Conservation (phyloP, 2,888 invertebrate genomes). For the Panopea generosa region DNA sequence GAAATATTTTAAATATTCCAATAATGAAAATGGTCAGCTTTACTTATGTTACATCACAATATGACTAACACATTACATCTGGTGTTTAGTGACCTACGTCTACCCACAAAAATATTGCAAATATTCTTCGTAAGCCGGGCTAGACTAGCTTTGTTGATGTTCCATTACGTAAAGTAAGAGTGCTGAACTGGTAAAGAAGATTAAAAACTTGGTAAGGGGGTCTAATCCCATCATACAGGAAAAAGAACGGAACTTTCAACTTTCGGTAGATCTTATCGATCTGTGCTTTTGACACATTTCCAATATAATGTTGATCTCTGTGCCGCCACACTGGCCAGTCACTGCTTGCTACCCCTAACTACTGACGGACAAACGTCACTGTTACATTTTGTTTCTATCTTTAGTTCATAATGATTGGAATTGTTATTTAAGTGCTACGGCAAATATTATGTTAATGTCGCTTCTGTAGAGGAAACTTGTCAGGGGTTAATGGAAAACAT, state of each 20-base stretch:
- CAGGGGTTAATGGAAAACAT: too few relatives aligned
- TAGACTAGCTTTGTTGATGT: background rate
- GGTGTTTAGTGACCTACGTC: background rate
- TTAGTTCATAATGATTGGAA: too few relatives aligned
- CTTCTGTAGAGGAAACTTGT: too few relatives aligned
- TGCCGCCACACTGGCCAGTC: constrained; percentile 2
- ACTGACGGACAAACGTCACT: too few relatives aligned
- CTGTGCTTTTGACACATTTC: constrained; percentile 24
- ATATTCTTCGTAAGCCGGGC: background rate
- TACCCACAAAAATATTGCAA: background rate
- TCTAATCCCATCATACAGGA: constrained; percentile 22
- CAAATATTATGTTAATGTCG: too few relatives aligned
- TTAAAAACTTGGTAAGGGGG: constrained; percentile 24
- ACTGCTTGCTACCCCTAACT: too few relatives aligned
- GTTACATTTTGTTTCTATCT: too few relatives aligned
- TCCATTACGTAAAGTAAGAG: constrained; percentile 2
- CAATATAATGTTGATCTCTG: constrained; percentile 5
- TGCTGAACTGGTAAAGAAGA: constrained; percentile 9
- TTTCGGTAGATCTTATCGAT: constrained; percentile 13
- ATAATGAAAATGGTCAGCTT: too few relatives aligned
- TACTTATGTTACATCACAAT: constrained; percentile 14
- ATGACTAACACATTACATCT: constrained; percentile 11
- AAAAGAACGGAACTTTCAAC: constrained; percentile 1
- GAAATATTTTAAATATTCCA: too few relatives aligned
- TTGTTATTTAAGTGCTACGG: too few relatives aligned